phyloP scores from a whole-genome alignment of 2,888 invertebrate species.

The Chouioia cunea region DNA sequence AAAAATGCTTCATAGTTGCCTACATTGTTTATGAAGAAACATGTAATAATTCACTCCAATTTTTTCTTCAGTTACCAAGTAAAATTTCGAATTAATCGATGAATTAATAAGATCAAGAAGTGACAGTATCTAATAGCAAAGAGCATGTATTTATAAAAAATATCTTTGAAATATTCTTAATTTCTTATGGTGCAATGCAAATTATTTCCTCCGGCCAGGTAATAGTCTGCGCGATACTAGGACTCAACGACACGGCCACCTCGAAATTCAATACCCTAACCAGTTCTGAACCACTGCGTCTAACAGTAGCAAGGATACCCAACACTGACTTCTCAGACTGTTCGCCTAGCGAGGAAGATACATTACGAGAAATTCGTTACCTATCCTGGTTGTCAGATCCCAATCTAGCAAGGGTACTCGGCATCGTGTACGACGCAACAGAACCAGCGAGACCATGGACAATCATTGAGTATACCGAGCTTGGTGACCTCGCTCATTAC shows the following conservation, averaged over 20 bases:
- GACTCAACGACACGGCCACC: conserved; percentile 64
- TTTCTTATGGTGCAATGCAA: too few species aligned
- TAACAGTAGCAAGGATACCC: conserved; percentile 72
- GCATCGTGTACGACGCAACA: conserved; percentile 68
- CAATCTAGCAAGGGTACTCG: conserved; percentile 77
- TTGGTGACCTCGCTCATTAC: conserved; percentile 81
- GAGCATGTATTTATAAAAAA: too few species aligned
- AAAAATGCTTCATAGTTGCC: too few species aligned
- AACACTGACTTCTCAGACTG: neutral
- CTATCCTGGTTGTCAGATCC: conserved; percentile 77
- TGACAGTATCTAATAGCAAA: too few species aligned
- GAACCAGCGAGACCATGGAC: conserved; percentile 76
- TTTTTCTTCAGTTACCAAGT: too few species aligned
- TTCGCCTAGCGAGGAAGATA: conserved; percentile 60
- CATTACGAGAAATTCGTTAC: conserved; percentile 77
- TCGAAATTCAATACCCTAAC: neutral
- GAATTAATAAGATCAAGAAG: too few species aligned
- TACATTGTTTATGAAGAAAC: too few species aligned
- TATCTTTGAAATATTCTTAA: too few species aligned
- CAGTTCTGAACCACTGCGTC: conserved; percentile 53
- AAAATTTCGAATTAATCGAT: too few species aligned
- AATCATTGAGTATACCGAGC: conserved; percentile 81
- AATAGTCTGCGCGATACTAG: conserved; percentile 72
- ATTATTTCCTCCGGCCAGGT: conserved; percentile 63
- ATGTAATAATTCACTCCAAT: too few species aligned